Evolutionary conservation across 2,888 invertebrate genomes (phyloP).

Genomic region (Clusia tigrina): DNA sequence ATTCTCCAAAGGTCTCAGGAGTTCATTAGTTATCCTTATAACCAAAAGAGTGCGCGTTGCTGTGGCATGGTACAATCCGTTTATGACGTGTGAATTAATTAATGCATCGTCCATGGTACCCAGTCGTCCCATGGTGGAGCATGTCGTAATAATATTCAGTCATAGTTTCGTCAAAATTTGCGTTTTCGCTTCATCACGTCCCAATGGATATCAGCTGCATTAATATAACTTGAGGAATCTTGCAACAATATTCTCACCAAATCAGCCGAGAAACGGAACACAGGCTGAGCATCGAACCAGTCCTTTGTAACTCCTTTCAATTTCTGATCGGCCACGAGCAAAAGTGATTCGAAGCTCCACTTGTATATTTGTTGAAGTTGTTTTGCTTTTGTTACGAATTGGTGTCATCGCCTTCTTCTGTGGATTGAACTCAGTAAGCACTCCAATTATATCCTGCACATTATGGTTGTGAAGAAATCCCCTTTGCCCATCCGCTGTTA

Average conservation of each 20-base stretch:
- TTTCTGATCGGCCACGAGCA: constrained; percentile 18
- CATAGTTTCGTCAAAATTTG: not conserved
- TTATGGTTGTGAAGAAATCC: no score
- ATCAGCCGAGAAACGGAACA: constrained; percentile 16
- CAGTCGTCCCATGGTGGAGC: constrained; percentile 9
- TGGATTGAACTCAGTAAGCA: no score
- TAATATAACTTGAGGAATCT: constrained; percentile 23
- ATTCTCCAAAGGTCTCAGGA: not conserved
- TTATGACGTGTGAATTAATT: constrained; percentile 33
- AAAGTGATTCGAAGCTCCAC: no score
- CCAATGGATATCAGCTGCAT: not conserved
- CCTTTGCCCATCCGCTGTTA: no score
- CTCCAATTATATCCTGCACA: no score
- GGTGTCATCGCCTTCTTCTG: no score
- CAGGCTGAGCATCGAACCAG: constrained; percentile 21
- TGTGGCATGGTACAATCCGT: constrained; percentile 24
- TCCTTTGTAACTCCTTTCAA: constrained; percentile 19
- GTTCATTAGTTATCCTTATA: constrained; percentile 21
- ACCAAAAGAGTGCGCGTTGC: constrained; percentile 29
- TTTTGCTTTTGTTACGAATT: no score
- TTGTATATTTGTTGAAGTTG: no score
- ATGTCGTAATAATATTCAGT: constrained; percentile 34
- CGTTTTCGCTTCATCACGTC: not conserved
- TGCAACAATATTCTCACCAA: not conserved
- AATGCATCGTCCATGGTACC: not conserved